Evolutionary conservation across 2,113 vertebrate genomes (phyloP).

Genomic region (Paradoxurus hermaphroditus): DNA sequence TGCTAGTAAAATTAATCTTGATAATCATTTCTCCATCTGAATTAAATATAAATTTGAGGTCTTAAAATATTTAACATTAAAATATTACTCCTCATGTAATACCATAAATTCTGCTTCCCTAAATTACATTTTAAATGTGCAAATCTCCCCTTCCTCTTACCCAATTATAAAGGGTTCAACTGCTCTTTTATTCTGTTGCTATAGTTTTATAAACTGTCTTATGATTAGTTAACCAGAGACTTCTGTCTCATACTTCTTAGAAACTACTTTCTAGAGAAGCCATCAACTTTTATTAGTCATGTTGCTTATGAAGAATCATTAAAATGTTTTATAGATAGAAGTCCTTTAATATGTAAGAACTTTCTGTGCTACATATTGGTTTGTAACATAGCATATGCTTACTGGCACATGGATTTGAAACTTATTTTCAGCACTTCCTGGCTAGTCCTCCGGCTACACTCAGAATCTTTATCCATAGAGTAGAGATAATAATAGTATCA

Average conservation of each 20-base stretch:
- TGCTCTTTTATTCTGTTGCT: constrained; percentile 10
- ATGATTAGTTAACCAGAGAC: neutral
- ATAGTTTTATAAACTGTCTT: neutral
- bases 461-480: neutral
- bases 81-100: constrained; percentile 37
- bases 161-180: neutral
- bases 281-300: neutral
- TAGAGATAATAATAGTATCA: neutral
- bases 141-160: neutral
- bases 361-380: neutral
- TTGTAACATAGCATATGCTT: neutral
- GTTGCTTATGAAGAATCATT: neutral
- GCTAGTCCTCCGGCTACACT: neutral
- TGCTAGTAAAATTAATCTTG: constrained; percentile 37
- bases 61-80: constrained; percentile 55
- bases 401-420: neutral
- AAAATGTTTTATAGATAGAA: neutral
- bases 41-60: constrained; percentile 28
- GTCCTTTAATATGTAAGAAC: neutral
- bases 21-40: neutral
- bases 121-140: constrained; percentile 46
- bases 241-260: neutral
- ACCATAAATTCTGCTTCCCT: constrained; percentile 11
- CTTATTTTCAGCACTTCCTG: neutral
- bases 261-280: neutral